phyloP scores from a whole-genome alignment of 2,113 vertebrate genomes.

The Procavia capensis region DNA sequence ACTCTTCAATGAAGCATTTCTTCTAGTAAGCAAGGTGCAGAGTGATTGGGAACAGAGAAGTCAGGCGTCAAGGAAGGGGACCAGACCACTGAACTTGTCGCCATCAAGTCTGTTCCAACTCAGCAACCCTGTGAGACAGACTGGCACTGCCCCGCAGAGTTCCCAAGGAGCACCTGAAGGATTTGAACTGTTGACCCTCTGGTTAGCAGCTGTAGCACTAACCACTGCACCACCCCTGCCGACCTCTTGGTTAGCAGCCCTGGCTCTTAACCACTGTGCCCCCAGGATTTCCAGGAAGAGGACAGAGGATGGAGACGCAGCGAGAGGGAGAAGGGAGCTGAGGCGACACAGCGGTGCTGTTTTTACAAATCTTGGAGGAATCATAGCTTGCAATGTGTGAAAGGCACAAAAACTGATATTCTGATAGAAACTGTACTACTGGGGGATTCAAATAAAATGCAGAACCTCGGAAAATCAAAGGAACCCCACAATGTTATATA shows the following conservation, averaged over 20 bases:
- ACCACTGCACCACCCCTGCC: too few relatives aligned
- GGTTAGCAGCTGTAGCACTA: too few relatives aligned
- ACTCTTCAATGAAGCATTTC: fast-evolving
- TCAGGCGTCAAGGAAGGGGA: not conserved
- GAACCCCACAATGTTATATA: fast-evolving
- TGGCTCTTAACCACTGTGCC: too few relatives aligned
- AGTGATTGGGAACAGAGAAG: not conserved
- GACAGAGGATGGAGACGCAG: not conserved
- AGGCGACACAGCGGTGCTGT: fast-evolving
- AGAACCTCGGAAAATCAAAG: not conserved
- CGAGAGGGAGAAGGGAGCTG: too few relatives aligned
- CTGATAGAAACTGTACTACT: not conserved
- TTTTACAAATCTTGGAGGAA: not conserved
- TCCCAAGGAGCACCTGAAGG: too few relatives aligned
- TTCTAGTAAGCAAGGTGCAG: not conserved
- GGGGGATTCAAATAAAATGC: not conserved
- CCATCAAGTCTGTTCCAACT: too few relatives aligned
- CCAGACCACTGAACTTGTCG: too few relatives aligned
- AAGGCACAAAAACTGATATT: fast-evolving
- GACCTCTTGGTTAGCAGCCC: too few relatives aligned
- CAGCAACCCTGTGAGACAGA: too few relatives aligned
- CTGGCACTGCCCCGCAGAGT: too few relatives aligned
- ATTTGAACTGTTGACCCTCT: too few relatives aligned
- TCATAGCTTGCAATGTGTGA: fast-evolving
- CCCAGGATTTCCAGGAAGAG: too few relatives aligned